Evolutionary conservation across 2,113 vertebrate genomes (phyloP), one percentile per base, ranked within the genome.

Genomic region (Equus przewalskii): DNA sequence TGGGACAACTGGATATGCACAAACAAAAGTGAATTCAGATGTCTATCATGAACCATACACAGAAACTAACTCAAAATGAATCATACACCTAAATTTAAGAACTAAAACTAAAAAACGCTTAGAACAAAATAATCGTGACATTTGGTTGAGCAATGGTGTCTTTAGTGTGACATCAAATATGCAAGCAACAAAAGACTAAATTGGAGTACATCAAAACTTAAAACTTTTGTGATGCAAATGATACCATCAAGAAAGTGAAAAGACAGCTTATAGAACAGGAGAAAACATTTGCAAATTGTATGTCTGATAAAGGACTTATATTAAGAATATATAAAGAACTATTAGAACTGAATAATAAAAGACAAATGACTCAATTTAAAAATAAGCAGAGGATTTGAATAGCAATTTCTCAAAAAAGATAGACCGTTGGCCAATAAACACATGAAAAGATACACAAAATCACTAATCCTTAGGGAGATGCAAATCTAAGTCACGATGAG

Each of bases 341-440:
- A 13, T 65, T 73, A 41, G 62, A 84, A 62, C 26, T 41, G 5
- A 91, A 87, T 78, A 87, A 86, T 49, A 30, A n/a, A 93, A 79
- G 14, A 54, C 24, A 89, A 60, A 83, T 12, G n/a, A 93, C 46
- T 76, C 60, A 91, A n/a, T 54, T 95, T 79, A 44, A 85, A 90
- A 75, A 79, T 79, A 11, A 80, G 15, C 14, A 75, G 56, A 89
- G 3, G 22, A 67, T 73, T 83, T 64, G 7, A 95, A 62, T 60
- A 46, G 36, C 28, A 36, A 33, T 82, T 93, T 79, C 6, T 90
- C 7, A 62, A 84, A 69, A 60, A 83, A 82, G 2, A 22, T 58
- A 92, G 30, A 36, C 0, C 30, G 69, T 46, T 85, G 11, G 21
- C 41, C 28, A 44, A 12, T 22, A 91, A 88, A 65, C 13, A 30